phyloP scores from a whole-genome alignment of 2,888 invertebrate genomes.

The Listrodromus nycthemerus region DNA sequence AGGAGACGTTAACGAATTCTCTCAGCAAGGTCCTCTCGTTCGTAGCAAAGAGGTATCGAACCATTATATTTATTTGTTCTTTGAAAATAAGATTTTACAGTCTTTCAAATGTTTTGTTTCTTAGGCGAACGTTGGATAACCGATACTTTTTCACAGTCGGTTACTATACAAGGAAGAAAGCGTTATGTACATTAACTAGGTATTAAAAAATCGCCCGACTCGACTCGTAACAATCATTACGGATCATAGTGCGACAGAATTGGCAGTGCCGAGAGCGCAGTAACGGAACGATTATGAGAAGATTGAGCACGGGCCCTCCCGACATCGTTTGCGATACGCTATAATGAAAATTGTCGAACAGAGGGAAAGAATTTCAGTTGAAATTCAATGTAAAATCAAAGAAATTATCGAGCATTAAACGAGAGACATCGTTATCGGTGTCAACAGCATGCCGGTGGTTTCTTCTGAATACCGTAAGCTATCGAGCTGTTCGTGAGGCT shows the following conservation, averaged over 20 bases:
- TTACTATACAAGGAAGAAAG: slow-evolving; percentile 1
- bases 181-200: slow-evolving; percentile 1
- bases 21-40: background rate
- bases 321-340: background rate
- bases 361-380: slow-evolving; percentile 12
- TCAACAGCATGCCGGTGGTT: slow-evolving; percentile 88
- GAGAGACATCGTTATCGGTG: slow-evolving; percentile 31
- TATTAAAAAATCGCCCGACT: background rate
- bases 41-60: background rate
- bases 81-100: slow-evolving; percentile 18
- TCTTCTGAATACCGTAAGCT: slow-evolving; percentile 89
- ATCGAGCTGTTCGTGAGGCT: slow-evolving; percentile 86
- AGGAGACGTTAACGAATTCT: background rate
- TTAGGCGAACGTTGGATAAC: slow-evolving; percentile 21
- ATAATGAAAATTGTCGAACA: slow-evolving; percentile 17
- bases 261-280: slow-evolving; percentile 6
- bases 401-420: background rate
- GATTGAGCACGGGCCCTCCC: slow-evolving; percentile 13
- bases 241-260: background rate
- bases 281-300: background rate
- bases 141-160: slow-evolving; percentile 17
- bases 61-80: slow-evolving; percentile 20
- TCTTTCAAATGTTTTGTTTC: slow-evolving; percentile 20
- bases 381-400: background rate
- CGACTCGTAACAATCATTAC: background rate